These are phyloP conservation scores for Tarsius wallacei DNA, from an alignment of 2,797 vertebrate genomes.

Conservation along the genomic window DNA sequence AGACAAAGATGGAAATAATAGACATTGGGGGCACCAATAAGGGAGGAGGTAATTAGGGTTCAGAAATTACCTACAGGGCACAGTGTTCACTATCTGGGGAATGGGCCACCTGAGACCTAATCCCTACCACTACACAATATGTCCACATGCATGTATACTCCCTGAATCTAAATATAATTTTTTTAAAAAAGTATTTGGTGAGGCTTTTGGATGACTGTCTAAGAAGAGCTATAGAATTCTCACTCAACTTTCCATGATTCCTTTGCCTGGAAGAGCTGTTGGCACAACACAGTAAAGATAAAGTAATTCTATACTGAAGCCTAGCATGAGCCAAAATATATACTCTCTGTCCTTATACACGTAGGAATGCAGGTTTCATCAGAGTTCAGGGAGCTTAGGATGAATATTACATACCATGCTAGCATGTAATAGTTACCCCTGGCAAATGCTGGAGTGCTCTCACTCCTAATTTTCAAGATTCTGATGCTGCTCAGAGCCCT, in stretches of 20 bases:
- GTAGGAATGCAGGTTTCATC: not conserved
- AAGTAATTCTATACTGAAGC: not conserved
- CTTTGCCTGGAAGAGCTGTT: not conserved
- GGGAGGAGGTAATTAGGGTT: too few relatives aligned
- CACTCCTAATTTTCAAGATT: not conserved
- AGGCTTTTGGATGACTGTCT: not conserved
- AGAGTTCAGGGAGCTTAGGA: not conserved
- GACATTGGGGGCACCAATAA: too few relatives aligned
- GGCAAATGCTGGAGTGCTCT: not conserved
- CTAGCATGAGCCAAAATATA: not conserved
- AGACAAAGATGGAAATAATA: too few relatives aligned
- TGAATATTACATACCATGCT: not conserved
- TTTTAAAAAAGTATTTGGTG: not conserved
- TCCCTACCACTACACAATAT: too few relatives aligned
- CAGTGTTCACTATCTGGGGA: too few relatives aligned
- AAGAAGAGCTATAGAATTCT: not conserved
- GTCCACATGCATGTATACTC: too few relatives aligned
- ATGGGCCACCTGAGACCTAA: too few relatives aligned
- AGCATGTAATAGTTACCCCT: not conserved
- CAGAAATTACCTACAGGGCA: too few relatives aligned
- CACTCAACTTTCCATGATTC: not conserved
- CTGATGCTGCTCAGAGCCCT: not conserved
- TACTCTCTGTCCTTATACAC: not conserved
- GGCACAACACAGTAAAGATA: not conserved
- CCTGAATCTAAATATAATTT: not conserved